Base-by-base conservation (phyloP, 2,113 vertebrate genomes). In the Arizona elegans region DNA sequence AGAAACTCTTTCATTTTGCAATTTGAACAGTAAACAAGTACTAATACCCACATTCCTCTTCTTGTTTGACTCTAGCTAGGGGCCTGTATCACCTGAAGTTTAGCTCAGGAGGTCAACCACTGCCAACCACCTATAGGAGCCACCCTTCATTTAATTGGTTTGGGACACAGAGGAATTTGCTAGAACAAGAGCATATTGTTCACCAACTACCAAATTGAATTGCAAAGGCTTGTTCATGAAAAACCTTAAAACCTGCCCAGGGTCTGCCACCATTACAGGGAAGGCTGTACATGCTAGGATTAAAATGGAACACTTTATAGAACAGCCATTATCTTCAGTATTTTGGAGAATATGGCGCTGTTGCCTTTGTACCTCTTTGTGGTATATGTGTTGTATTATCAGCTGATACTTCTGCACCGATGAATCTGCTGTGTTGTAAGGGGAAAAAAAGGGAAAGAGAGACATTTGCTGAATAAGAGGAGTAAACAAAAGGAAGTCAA, bases 401-500 rank as follows among this genome's bases (percentile, higher is more conserved):
- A 96, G 95, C 94, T 95, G 95, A 86, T 93, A 93, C 92, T 58
- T 91, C 94, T 90, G 95, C 96, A 91, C 0, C 87, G 89, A 87
- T 2, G 0, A 5, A 95, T 96, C 93, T 95, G 94, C 92, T 81
- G 93, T 96, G 94, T 93, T 93, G 92, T 13, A 96, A 95, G 88
- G n/a, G 62, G 50, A 11, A 88, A 56, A 15, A n/a, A 75, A 23
- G n/a, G 23, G 23, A n/a, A 56, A 50, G 92, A 62, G 55, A 88
- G 92, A 92, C 94, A 94, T 95, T 91, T 94, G 95, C 89, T 92
- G 95, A 95, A 86, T 85, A 91, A 96, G 96, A 95, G 88, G 89
- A 94, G 55, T 94, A 94, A 91, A 89, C 96, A 94, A 95, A 96
- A 92, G 2, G n/a, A 96, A 92, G 92, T 23, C 96, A 93, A 95